These are phyloP conservation scores for Andrena minutula DNA, from an alignment of 2,888 invertebrate genomes.

Conservation along the genomic window DNA sequence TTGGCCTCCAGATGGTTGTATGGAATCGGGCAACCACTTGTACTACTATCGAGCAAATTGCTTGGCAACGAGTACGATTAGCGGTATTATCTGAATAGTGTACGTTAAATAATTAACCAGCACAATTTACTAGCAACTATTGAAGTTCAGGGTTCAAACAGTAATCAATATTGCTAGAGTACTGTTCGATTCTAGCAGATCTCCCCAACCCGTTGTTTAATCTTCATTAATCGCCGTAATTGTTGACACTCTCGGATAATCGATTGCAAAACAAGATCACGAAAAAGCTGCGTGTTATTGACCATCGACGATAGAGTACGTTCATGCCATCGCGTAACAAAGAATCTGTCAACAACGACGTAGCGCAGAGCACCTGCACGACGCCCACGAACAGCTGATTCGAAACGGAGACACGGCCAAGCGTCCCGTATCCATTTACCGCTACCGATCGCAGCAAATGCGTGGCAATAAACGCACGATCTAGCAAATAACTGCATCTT, in stretches of 20 bases:
- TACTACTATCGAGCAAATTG: too few species aligned
- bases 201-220: too few species aligned
- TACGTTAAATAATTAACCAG: too few species aligned
- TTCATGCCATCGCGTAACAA: not conserved
- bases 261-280: not conserved
- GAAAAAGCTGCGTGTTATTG: not conserved
- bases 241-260: not conserved
- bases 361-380: not conserved
- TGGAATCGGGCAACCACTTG: too few species aligned
- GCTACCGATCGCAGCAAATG: not conserved
- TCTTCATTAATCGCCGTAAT: not conserved
- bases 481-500: not conserved
- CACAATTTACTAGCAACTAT: too few species aligned
- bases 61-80: too few species aligned
- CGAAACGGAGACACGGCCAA: slow-evolving; percentile 12
- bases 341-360: slow-evolving; percentile 3
- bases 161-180: too few species aligned
- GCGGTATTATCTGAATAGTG: too few species aligned
- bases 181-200: too few species aligned
- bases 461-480: not conserved
- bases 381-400: slow-evolving; percentile 46
- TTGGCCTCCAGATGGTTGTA: not conserved
- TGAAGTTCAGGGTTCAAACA: too few species aligned
- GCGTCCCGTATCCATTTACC: slow-evolving; percentile 3
- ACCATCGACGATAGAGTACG: not conserved